These are phyloP conservation scores for Colius striatus DNA, from an alignment of 2,113 vertebrate genomes.

Conservation along the genomic window DNA sequence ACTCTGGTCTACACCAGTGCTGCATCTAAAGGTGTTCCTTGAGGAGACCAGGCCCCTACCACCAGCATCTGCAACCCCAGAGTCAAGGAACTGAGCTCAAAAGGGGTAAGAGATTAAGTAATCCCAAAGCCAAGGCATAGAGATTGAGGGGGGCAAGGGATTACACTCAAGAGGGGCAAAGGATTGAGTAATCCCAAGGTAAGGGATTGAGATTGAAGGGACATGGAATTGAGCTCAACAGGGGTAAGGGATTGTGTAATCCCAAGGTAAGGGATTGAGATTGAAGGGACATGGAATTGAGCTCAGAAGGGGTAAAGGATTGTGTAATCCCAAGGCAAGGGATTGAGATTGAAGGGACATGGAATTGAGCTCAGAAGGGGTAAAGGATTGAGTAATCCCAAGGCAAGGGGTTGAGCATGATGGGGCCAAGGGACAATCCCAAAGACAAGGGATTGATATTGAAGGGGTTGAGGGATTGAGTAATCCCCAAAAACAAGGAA, in stretches of 20 bases:
- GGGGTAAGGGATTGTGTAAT: neutral
- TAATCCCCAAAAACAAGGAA: neutral
- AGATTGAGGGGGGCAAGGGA: fast-evolving
- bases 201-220: neutral
- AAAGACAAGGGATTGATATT: neutral
- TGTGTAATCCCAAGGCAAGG: fast-evolving
- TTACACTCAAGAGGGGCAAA: neutral
- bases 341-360: neutral
- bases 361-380: no score
- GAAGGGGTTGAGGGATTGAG: fast-evolving
- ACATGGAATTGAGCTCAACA: neutral
- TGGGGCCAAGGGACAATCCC: no score
- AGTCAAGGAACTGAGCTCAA: neutral
- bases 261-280: neutral
- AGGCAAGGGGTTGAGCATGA: no score
- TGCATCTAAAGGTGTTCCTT: neutral
- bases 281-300: neutral
- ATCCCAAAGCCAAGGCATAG: neutral
- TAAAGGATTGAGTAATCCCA: no score
- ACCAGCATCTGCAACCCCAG: neutral
- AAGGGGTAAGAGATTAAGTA: neutral
- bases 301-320: neutral
- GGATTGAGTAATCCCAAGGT: neutral
- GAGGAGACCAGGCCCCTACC: neutral
- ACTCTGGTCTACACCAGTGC: neutral